Conservation (phyloP, 2,797 vertebrate genomes). For the Microctenopoma steveboyesi region DNA sequence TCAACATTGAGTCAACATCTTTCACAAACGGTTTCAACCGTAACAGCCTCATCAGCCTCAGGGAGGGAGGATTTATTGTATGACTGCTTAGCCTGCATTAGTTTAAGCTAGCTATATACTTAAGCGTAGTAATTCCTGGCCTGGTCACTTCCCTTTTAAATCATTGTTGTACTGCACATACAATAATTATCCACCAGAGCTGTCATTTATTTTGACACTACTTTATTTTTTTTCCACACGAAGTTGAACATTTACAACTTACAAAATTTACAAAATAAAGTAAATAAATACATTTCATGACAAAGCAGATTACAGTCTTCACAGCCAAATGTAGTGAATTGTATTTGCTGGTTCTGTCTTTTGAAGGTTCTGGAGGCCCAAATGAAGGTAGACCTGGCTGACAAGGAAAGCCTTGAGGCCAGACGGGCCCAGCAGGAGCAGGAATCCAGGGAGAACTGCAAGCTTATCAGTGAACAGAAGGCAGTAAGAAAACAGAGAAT, state of each 20-base stretch:
- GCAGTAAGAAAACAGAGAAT: constrained; percentile 83
- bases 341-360: constrained; percentile 24
- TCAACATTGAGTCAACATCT: not conserved
- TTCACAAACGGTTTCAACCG: no score
- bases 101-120: not conserved
- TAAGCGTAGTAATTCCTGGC: not conserved
- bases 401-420: constrained; percentile 94
- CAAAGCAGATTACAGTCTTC: not conserved
- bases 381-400: constrained; percentile 94
- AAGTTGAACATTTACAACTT: constrained; percentile 31
- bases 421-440: constrained; percentile 92
- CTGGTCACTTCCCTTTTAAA: constrained; percentile 27
- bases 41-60: not conserved
- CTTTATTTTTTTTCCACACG: constrained; percentile 37
- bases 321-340: not conserved
- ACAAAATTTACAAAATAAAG: no score
- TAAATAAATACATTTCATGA: no score
- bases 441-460: constrained; percentile 94
- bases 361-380: constrained; percentile 93
- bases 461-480: constrained; percentile 97
- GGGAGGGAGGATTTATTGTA: not conserved
- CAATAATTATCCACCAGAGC: not conserved
- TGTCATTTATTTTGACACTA: constrained; percentile 40
- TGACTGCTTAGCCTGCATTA: not conserved
- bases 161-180: constrained; percentile 22